Evolutionary conservation across 1,140 invertebrate genomes (phyloP), one percentile per base, ranked within the genome.

Genomic region (Phortica variegata): DNA sequence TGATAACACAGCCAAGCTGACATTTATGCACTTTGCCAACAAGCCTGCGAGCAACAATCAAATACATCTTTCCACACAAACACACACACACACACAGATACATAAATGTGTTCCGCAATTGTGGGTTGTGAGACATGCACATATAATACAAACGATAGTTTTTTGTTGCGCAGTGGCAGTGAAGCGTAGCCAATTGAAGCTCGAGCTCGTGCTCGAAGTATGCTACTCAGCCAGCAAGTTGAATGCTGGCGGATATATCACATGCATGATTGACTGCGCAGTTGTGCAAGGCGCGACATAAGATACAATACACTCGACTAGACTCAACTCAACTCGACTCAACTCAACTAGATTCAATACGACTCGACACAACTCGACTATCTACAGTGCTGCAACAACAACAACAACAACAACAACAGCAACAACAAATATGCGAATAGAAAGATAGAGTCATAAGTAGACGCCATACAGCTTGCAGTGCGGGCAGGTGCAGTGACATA

Each of bases 1-100:
- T 60, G 63, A 66, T 66, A 68, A 63, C 63, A 68, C 56, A 68
- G 68, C 62, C 63, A 68, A 66, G 63, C 63, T 66, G 63, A 68
- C 63, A 66, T 66, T 66, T 66, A 66, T 66, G 63, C 63, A 66
- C 60, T 66, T 66, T 58, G 63, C 60, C 63, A 55, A 61, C 49
- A 51, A 68, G 63, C 63, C 63, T 60, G 57, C 57, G 58, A 60
- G 63, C 63, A 60, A 54, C 58, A 49, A 43, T 68, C 54, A 52
- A 66, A 60, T 63, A 68, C 43, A 62, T 61, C 52, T 56, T 32
- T 47, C 49, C 45, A 52, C 43, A 55, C 29, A 55, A 55, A 52
- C 45, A 42, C 33, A 6, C 13, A 47, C 26, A 7, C 49, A 52
- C 47, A 63, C 54, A 65, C 56, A 53, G 26, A 20, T 39, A 32